Percentiles rank a stretch among this genome's conserved stretches.
phyloP scores from a whole-genome alignment of 1,140 invertebrate genomes.

The Eufriesea mexicana region DNA sequence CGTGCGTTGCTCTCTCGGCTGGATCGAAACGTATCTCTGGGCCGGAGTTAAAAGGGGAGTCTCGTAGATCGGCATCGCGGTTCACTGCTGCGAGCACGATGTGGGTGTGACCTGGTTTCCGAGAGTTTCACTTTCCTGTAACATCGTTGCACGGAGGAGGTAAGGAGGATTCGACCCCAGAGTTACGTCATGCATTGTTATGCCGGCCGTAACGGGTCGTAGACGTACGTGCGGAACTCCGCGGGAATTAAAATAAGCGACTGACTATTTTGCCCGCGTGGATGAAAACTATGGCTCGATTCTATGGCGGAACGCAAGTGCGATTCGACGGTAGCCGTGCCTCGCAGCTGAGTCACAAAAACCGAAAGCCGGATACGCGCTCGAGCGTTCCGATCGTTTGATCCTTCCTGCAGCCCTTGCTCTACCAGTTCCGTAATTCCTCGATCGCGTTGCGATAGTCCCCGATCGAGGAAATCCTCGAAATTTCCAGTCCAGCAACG shows the following conservation, averaged over 20 bases:
- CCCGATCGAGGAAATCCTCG: too few relatives aligned
- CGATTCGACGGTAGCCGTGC: neutral
- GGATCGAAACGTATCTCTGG: slow-evolving; percentile 48
- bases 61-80: slow-evolving; percentile 73
- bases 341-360: slow-evolving; percentile 14
- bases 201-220: slow-evolving; percentile 79
- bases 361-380: slow-evolving; percentile 12
- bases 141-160: slow-evolving; percentile 77
- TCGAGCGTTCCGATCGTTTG: neutral
- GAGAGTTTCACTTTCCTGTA: slow-evolving; percentile 83
- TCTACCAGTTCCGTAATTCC: neutral
- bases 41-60: slow-evolving; percentile 55
- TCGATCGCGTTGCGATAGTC: neutral
- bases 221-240: slow-evolving; percentile 78
- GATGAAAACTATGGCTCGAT: neutral
- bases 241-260: slow-evolving; percentile 78
- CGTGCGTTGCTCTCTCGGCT: neutral
- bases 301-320: neutral
- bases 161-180: slow-evolving; percentile 81
- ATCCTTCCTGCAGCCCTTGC: neutral
- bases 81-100: slow-evolving; percentile 77
- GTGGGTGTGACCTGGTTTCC: slow-evolving; percentile 83
- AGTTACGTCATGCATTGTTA: slow-evolving; percentile 82
- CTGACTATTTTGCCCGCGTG: slow-evolving; percentile 32
- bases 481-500: too few relatives aligned